These are phyloP conservation scores for Isurus oxyrinchus DNA, from an alignment of 2,113 vertebrate species.

Conservation along the genomic window DNA sequence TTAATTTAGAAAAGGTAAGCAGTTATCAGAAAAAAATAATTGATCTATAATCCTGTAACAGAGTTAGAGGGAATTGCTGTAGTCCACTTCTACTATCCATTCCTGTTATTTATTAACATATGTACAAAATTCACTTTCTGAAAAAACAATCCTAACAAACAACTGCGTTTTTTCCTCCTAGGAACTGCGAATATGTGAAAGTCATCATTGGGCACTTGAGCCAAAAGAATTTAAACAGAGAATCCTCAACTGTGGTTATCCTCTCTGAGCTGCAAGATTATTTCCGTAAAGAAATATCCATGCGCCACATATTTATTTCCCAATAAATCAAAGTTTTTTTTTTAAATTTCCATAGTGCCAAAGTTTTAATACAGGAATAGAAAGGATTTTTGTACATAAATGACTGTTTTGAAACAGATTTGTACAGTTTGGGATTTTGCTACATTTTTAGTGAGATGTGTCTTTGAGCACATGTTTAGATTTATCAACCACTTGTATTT, in stretches of 20 bases:
- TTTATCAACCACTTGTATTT: background rate
- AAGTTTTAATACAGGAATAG: constrained; percentile 16
- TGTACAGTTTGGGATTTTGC: constrained; percentile 34
- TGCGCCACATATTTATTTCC: background rate
- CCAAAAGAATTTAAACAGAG: background rate
- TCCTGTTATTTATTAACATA: background rate
- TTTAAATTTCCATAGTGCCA: constrained; percentile 31
- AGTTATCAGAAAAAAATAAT: background rate
- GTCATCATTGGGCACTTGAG: background rate
- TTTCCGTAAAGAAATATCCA: constrained; percentile 6
- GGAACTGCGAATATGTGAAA: background rate
- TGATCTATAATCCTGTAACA: background rate
- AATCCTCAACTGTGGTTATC: constrained; percentile 2
- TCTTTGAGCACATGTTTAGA: constrained; percentile 13
- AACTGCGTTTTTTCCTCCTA: background rate
- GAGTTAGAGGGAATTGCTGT: background rate
- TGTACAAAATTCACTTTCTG: no score
- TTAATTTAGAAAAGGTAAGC: background rate
- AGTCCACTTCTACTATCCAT: background rate
- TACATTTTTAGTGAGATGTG: constrained; percentile 32
- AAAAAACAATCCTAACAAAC: background rate
- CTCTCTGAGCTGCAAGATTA: constrained; percentile 13
- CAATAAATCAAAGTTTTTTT: background rate
- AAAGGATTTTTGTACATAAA: constrained; percentile 25
- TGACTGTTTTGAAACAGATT: constrained; percentile 23